A percentile compares a stretch with the other conserved stretches of the same genome.
Evolutionary conservation across 2,888 invertebrate species (phyloP).

Genomic region (Blastobasis adustella): DNA sequence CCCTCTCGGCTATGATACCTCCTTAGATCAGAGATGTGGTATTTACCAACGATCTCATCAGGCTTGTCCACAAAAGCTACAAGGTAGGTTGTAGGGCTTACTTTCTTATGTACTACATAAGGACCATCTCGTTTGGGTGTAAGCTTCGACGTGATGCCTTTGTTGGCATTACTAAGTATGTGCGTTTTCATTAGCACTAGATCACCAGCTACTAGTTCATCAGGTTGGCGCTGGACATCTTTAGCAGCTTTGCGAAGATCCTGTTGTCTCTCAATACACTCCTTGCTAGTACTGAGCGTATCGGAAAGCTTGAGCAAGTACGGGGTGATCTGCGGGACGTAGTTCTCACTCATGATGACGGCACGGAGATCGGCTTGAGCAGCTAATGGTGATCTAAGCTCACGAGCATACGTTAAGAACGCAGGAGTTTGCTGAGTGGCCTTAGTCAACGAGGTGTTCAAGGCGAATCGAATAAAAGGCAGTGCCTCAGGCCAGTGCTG

Average conservation of each 20-base stretch:
- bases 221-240: background rate
- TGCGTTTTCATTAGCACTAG: slow-evolving; percentile 6
- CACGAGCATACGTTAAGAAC: slow-evolving; percentile 20
- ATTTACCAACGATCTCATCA: background rate
- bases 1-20: background rate
- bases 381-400: slow-evolving; percentile 14
- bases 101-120: background rate
- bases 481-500: slow-evolving; percentile 16
- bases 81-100: background rate
- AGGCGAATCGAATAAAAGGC: slow-evolving; percentile 13
- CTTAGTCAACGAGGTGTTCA: slow-evolving; percentile 9
- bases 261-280: slow-evolving; percentile 3
- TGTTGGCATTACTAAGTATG: background rate
- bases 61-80: background rate
- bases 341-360: slow-evolving; percentile 2
- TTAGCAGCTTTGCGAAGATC: background rate
- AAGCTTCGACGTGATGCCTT: background rate
- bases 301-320: background rate
- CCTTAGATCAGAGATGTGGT: background rate
- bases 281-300: background rate
- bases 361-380: background rate
- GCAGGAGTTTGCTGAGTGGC: slow-evolving; percentile 18
- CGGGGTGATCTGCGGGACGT: background rate
- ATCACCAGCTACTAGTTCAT: slow-evolving; percentile 3
- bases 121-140: slow-evolving; percentile 1